Conservation (phyloP, 2,113 vertebrate genomes). For the Strix uralensis region DNA sequence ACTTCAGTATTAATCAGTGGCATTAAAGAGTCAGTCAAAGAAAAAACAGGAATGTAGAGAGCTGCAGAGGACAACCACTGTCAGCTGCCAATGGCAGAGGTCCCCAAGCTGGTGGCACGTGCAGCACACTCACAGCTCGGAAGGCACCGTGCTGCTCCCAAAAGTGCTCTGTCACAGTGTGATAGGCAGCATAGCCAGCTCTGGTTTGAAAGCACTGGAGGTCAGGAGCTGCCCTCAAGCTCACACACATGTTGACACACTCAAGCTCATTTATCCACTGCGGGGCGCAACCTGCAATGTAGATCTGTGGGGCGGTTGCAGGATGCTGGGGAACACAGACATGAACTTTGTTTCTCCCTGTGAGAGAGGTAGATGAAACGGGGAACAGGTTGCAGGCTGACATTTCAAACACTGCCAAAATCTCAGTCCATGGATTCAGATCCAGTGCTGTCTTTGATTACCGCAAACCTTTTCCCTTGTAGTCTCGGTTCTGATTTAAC, state of each 20-base stretch:
- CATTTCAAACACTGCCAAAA: not conserved
- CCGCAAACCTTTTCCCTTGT: not conserved
- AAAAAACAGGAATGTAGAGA: not conserved
- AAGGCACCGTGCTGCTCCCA: not conserved
- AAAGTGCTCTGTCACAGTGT: not conserved
- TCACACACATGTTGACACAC: rapidly evolving
- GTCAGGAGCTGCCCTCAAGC: not conserved
- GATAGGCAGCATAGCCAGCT: not conserved
- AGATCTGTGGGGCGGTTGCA: rapidly evolving
- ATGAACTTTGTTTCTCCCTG: not conserved
- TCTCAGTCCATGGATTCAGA: not conserved
- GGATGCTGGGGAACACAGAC: not conserved
- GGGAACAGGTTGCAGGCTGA: not conserved
- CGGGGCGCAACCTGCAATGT: not conserved
- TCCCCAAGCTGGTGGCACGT: not conserved
- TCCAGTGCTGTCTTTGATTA: not conserved
- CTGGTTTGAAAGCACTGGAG: not conserved
- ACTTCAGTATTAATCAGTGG: not conserved
- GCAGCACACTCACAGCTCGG: too few species aligned
- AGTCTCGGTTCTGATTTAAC: not conserved
- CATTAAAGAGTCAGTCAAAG: not conserved
- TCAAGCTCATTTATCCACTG: not conserved
- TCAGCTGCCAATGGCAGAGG: not conserved
- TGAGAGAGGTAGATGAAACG: not conserved
- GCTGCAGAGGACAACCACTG: not conserved